Evolutionary conservation across 2,888 invertebrate genomes (phyloP).

Genomic region (Pterostichus niger): DNA sequence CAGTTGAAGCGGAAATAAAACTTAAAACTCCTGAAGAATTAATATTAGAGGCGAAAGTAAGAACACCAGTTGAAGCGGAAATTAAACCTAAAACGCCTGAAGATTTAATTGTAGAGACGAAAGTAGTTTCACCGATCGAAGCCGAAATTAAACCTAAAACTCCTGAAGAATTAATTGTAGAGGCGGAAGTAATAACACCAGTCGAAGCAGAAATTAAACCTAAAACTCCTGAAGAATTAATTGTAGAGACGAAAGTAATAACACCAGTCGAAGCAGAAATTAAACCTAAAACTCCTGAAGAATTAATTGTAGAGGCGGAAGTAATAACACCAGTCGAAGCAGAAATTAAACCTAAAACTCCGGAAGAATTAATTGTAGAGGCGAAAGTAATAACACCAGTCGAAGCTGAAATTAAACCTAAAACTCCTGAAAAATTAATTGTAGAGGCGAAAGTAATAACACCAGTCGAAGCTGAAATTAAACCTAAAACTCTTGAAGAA

Average conservation of each 20-base stretch:
- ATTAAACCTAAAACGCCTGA: background rate
- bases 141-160: too few relatives aligned
- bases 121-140: too few relatives aligned
- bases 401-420: background rate
- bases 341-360: conserved; percentile 4
- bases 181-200: too few relatives aligned
- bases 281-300: conserved; percentile 31
- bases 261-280: too few relatives aligned
- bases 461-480: conserved; percentile 6
- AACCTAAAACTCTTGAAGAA: conserved; percentile 27
- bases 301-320: background rate
- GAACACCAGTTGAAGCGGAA: too few relatives aligned
- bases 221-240: too few relatives aligned
- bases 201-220: too few relatives aligned
- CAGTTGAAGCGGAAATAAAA: conserved; percentile 30
- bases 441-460: conserved; percentile 34
- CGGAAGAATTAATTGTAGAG: conserved; percentile 12
- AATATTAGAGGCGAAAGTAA: too few relatives aligned
- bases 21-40: background rate
- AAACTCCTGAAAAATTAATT: conserved; percentile 57
- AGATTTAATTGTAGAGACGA: too few relatives aligned
- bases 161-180: too few relatives aligned
- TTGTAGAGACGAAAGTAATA: too few relatives aligned
- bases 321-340: background rate
- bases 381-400: conserved; percentile 62